Base-by-base conservation (phyloP, 1,140 invertebrate species). In the Bombus superbus region DNA sequence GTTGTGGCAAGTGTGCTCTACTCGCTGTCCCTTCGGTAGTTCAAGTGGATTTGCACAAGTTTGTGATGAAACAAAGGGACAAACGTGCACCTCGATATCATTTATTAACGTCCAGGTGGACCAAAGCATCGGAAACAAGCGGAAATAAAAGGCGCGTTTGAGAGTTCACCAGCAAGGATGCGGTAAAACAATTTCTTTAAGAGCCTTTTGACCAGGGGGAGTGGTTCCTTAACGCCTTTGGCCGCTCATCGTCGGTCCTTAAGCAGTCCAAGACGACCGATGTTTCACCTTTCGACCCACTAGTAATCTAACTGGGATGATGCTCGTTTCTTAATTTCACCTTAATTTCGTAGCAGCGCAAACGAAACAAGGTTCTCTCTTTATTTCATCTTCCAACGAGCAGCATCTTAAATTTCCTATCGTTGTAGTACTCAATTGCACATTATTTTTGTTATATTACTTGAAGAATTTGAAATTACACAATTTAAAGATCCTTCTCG, bases 121-220 rank as follows among this genome's bases (percentile, higher is more conserved):
- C 57, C 66, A 76, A 59, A 78, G 72, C 35, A 28, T n/a, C 28
- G 35, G 25, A 35, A 66, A 83, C 74, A 66, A 66, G 87, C 69
- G 83, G 84, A 78, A 87, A 91, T 89, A 91, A 91, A 91, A 85
- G 87, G 40, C 78, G 59, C 59, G 75, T 84, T 88, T 57, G 79
- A 84, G 78, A 82, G 87, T n/a, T 69, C 66, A 75, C 81, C 88
- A 71, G 57, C 69, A 83, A 81, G 81, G 80, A 89, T 73, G 83
- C 77, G 83, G 66, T 77, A 79, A 89, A 78, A 91, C 90, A 91
- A 91, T 91, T 91, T 91, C 90, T 91, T 89, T 87, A 91, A 91
- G 78, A 73, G 84, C 78, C 76, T 80, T 69, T 77, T 42, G 66
- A 35, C 64, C 47, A 22, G 42, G 22, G 81, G 84, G 78, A 81